Evolutionary conservation across 2,888 invertebrate genomes (phyloP).

Genomic region (Teleogryllus oceanicus): DNA sequence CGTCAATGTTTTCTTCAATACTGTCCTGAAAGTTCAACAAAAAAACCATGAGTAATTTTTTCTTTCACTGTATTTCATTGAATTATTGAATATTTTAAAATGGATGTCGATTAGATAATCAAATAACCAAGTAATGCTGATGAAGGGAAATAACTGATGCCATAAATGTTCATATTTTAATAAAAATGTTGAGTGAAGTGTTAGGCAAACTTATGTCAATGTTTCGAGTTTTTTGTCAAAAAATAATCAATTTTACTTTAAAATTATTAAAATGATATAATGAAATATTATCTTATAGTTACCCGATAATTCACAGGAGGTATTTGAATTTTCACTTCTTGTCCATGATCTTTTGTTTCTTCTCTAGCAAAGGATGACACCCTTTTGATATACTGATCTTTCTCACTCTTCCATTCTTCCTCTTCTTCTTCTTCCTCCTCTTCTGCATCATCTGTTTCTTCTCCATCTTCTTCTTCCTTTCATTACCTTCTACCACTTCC

Average conservation of each 20-base stretch:
- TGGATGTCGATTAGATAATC: too few species aligned
- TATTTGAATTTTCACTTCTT: background rate
- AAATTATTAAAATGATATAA: background rate
- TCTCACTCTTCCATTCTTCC: background rate
- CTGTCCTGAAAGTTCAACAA: slow-evolving; percentile 23
- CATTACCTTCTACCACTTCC: background rate
- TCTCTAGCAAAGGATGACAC: background rate
- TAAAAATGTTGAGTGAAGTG: too few species aligned
- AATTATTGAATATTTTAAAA: too few species aligned
- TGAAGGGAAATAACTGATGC: too few species aligned
- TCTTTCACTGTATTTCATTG: background rate
- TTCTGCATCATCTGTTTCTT: background rate
- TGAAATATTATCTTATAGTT: background rate
- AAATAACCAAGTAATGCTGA: too few species aligned
- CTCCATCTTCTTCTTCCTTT: background rate
- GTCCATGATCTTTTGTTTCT: background rate
- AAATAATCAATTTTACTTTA: too few species aligned
- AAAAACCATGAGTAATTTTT: background rate
- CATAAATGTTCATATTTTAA: too few species aligned
- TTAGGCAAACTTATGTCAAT: too few species aligned
- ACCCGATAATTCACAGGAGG: slow-evolving; percentile 47
- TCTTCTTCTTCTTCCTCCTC: background rate
- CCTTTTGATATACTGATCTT: background rate
- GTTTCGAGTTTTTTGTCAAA: too few species aligned
- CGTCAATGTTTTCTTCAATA: slow-evolving; percentile 26